Base-by-base conservation (phyloP, 2,113 vertebrate genomes). In the Pomatostomus ruficeps region DNA sequence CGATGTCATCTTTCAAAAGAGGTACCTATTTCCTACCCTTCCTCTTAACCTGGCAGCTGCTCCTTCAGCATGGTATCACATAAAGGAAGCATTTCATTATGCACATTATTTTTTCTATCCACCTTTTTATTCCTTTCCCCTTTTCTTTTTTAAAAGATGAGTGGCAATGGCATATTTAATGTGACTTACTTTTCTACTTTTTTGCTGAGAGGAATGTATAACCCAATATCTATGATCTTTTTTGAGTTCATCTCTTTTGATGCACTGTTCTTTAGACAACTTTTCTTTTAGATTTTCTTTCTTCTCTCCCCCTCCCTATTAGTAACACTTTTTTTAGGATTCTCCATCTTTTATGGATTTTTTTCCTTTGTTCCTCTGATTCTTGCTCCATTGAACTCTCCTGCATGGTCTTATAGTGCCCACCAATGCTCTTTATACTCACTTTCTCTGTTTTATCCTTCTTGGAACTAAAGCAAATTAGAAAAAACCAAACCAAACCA, bases 221-320 rank as follows among this genome's bases (percentile, higher is more conserved):
- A 80, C 31, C 51, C 65, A 63, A 89, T 83, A 59, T 70, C 51
- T 48, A 7, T 90, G 51, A 91, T 88, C 51, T 38, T 59, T 85
- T 93, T 62, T 70, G 28, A 79, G 35, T 51, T 93, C 11, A 28
- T 71, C 26, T 83, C n/a, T 77, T 91, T 72, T 88, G 76, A 88
- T 59, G 28, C 40, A 26, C 42, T 66, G 20, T n/a, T 91, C 63
- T 91, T 96, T 65, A 59, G 68, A 54, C 1, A 5, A 67, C 38
- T 91, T 80, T 67, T 88, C 42, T 77, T 92, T 65, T 43, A 85
- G 29, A 51, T 24, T 61, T 15, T 55, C 33, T 79, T 85, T 91
- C 46, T 89, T 93, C 38, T 57, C 59, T 79, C 23, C 12, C 17
- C 52, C n/a, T 87, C 59, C 61, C 10, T 11, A n/a, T 49, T 46